Percentiles rank a stretch among this genome's conserved stretches.
These are phyloP conservation scores for Trypoxylus dichotomus DNA, from an alignment of 1,140 invertebrate genomes.

Conservation along the genomic window DNA sequence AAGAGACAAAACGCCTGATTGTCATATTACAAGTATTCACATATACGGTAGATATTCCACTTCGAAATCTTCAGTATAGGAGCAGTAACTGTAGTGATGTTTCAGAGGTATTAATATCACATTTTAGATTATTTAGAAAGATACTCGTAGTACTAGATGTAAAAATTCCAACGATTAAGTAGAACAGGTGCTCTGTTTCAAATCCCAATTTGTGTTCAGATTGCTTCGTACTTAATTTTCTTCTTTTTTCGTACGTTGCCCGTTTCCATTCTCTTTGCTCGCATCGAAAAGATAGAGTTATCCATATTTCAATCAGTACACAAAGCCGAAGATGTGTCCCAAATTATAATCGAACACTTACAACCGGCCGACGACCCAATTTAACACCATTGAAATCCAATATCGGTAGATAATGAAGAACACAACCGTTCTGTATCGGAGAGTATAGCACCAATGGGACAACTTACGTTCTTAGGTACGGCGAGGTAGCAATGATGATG, in stretches of 20 bases:
- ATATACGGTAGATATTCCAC: too few species aligned
- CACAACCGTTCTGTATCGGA: neutral
- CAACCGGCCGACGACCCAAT: neutral
- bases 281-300: neutral
- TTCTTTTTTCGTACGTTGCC: neutral
- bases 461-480: neutral
- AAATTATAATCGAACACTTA: conserved; percentile 27
- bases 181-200: too few species aligned
- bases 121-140: too few species aligned
- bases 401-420: conserved; percentile 25
- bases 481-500: neutral
- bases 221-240: neutral
- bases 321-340: conserved; percentile 7
- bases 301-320: neutral
- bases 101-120: too few species aligned
- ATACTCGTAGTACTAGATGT: too few species aligned
- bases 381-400: conserved; percentile 18
- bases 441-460: neutral
- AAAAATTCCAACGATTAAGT: too few species aligned
- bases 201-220: too few species aligned
- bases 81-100: too few species aligned
- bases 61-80: too few species aligned
- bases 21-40: too few species aligned
- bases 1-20: too few species aligned
- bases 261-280: neutral